Evolutionary conservation across 2,113 vertebrate species (phyloP).

Genomic region (Neolamprologus brichardi): DNA sequence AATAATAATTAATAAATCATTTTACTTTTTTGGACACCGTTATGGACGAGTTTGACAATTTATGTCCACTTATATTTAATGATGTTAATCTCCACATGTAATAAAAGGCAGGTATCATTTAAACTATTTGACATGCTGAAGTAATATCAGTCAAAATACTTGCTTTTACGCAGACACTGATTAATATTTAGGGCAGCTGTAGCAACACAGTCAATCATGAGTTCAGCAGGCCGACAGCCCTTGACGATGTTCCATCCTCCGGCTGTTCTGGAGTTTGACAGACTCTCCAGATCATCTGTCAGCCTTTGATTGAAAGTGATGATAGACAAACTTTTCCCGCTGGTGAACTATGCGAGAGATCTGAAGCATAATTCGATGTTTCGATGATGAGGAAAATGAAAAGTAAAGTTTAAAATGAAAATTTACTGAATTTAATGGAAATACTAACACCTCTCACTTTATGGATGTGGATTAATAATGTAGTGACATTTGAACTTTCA

Average conservation of each 20-base stretch:
- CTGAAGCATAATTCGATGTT: background rate
- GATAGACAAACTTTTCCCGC: background rate
- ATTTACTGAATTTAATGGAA: background rate
- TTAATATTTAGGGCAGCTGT: background rate
- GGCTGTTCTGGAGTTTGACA: background rate
- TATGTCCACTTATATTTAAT: background rate
- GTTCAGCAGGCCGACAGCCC: background rate
- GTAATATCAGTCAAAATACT: background rate
- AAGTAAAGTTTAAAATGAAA: background rate
- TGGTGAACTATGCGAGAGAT: background rate
- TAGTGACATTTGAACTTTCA: background rate
- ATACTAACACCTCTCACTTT: background rate
- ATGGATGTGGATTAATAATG: background rate
- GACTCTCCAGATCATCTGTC: background rate
- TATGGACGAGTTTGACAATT: background rate
- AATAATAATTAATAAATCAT: background rate
- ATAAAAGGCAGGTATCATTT: background rate
- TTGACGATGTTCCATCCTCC: background rate
- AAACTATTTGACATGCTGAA: background rate
- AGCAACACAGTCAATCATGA: background rate
- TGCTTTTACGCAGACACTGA: background rate
- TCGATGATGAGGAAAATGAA: background rate
- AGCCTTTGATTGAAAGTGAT: background rate
- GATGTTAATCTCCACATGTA: background rate
- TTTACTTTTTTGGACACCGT: fast-evolving